Conservation (phyloP, 2,797 vertebrate species). For the Sebastiscus tertius region DNA sequence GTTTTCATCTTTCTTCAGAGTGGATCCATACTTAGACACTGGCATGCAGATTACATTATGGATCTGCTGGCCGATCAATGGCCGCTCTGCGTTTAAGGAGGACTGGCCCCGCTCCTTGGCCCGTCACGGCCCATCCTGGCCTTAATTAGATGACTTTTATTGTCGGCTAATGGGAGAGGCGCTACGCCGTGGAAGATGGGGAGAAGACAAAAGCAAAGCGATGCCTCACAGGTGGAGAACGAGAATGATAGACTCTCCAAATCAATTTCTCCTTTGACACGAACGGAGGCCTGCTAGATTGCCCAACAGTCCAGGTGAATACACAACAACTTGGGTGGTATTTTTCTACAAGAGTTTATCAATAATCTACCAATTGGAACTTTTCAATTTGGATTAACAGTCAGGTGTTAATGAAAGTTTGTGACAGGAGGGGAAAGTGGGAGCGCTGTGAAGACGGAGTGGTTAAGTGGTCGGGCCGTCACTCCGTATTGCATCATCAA, state of each 20-base stretch:
- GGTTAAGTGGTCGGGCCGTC: slow-evolving; percentile 16
- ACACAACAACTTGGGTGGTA: slow-evolving; percentile 29
- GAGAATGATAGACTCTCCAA: slow-evolving; percentile 26
- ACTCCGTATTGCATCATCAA: slow-evolving; percentile 31
- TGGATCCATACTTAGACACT: slow-evolving; percentile 54
- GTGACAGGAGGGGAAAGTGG: neutral
- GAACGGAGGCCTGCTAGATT: slow-evolving; percentile 7
- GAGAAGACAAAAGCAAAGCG: slow-evolving; percentile 34
- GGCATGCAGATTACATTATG: slow-evolving; percentile 68
- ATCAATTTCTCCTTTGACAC: slow-evolving; percentile 60
- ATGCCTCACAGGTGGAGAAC: slow-evolving; percentile 30
- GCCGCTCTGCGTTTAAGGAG: slow-evolving; percentile 53
- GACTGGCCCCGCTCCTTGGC: slow-evolving; percentile 24
- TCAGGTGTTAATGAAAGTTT: slow-evolving; percentile 41
- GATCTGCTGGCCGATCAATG: slow-evolving; percentile 59
- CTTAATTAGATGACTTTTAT: slow-evolving; percentile 62
- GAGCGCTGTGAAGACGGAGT: neutral
- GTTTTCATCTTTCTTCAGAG: slow-evolving; percentile 34
- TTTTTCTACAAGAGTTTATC: slow-evolving; percentile 22
- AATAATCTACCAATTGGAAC: slow-evolving; percentile 47
- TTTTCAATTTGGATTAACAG: slow-evolving; percentile 64
- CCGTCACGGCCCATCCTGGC: slow-evolving; percentile 31
- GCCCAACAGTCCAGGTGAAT: slow-evolving; percentile 41
- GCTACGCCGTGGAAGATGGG: slow-evolving; percentile 16
- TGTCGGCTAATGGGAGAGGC: slow-evolving; percentile 50